phyloP scores from a whole-genome alignment of 1,140 invertebrate genomes.

The Sitobion miscanthi region DNA sequence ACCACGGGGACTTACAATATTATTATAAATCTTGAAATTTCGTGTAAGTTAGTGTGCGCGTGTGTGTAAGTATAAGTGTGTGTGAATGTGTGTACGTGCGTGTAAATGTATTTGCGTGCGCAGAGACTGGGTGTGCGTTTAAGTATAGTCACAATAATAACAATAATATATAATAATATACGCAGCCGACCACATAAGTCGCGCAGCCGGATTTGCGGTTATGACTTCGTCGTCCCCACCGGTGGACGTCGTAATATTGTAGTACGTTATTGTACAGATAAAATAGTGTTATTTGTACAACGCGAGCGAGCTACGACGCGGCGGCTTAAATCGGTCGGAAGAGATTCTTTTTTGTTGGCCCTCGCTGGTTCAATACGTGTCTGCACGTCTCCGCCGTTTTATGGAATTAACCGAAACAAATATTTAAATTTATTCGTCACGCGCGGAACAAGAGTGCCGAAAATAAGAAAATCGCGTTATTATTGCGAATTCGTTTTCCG shows the following conservation, averaged over 20 bases:
- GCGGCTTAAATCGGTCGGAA: background rate
- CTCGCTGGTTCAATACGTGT: too few relatives aligned
- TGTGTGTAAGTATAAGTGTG: background rate
- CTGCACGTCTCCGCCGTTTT: background rate
- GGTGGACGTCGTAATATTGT: background rate
- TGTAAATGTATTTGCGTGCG: background rate
- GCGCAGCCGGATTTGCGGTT: background rate
- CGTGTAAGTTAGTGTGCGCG: too few relatives aligned
- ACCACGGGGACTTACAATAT: background rate
- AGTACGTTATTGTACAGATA: background rate
- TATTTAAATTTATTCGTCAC: background rate
- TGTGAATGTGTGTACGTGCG: background rate
- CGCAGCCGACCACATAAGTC: slow-evolving; percentile 2
- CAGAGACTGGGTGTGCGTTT: background rate
- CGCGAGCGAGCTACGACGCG: too few relatives aligned
- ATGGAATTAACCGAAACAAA: slow-evolving; percentile 9
- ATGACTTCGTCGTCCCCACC: background rate
- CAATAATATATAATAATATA: background rate
- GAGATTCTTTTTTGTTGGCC: background rate
- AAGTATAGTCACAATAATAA: background rate
- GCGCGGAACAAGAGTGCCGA: background rate
- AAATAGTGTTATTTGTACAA: background rate
- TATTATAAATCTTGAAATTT: background rate
- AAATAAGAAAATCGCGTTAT: slow-evolving; percentile 1
- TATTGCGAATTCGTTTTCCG: background rate